A percentile compares a stretch with the other conserved stretches of the same genome.
These are phyloP conservation scores for Pammene fasciana DNA, from an alignment of 2,888 invertebrate genomes.

Conservation along the genomic window DNA sequence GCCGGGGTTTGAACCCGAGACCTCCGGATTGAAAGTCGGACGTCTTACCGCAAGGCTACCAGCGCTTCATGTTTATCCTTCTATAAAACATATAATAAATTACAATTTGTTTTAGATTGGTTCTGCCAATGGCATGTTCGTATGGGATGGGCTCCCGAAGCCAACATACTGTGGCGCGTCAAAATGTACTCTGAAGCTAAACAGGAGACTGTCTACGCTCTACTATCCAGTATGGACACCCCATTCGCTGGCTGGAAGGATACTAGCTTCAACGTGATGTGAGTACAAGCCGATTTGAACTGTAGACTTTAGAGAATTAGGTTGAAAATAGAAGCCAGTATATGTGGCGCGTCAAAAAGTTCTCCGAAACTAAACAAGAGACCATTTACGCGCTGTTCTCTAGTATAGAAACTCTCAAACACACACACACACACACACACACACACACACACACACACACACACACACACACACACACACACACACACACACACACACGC, in stretches of 20 bases:
- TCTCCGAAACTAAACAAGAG: no score
- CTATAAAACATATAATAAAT: no score
- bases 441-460: no score
- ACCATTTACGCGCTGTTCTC: no score
- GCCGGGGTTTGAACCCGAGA: no score
- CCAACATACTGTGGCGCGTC: conserved; percentile 84
- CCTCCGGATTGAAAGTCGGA: no score
- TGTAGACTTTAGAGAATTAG: not conserved
- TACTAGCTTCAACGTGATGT: conserved; percentile 82
- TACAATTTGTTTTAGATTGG: conserved; percentile 64
- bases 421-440: no score
- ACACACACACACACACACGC: no score
- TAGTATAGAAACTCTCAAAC: no score
- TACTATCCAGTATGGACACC: conserved; percentile 79
- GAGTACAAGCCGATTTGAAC: conserved; percentile 50
- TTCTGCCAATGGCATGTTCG: conserved; percentile 82
- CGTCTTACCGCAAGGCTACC: no score
- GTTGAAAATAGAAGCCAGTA: not conserved
- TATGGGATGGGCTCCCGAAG: conserved; percentile 88
- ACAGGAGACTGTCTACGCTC: conserved; percentile 77
- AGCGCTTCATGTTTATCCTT: no score
- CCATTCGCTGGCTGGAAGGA: conserved; percentile 84
- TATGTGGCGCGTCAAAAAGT: not conserved
- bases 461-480: no score
- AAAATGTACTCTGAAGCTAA: conserved; percentile 83